A percentile compares a stretch with the other conserved stretches of the same genome.
Conservation (phyloP, 2,113 vertebrate genomes). For the Tapirus terrestris region DNA sequence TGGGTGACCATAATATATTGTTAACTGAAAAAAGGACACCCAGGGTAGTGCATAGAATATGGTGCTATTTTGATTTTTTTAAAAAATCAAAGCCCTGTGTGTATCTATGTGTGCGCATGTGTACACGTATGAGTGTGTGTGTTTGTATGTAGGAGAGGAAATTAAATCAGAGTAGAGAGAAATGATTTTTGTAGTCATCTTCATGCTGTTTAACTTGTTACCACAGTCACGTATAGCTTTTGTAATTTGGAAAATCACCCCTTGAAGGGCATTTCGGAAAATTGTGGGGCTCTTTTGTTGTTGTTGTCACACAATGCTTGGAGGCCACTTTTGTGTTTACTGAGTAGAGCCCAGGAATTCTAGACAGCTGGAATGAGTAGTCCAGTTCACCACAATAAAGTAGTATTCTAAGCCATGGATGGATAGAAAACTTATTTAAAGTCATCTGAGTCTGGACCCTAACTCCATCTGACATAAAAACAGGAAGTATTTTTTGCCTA, state of each 20-base stretch:
- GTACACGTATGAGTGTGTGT: not conserved
- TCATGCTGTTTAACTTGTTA: conserved; percentile 7
- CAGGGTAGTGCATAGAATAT: not conserved
- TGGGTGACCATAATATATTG: not conserved
- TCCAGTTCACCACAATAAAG: not conserved
- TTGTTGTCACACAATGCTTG: not conserved
- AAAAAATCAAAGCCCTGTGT: not conserved
- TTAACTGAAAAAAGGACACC: not conserved
- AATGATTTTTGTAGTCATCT: not conserved
- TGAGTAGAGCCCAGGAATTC: not conserved
- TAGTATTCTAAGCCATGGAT: not conserved
- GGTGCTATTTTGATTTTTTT: not conserved
- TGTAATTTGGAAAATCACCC: not conserved
- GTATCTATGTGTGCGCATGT: not conserved
- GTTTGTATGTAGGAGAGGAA: not conserved
- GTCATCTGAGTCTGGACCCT: not conserved
- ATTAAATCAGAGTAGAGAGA: conserved; percentile 5
- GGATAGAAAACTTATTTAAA: not conserved
- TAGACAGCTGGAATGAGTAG: not conserved
- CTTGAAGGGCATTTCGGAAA: not conserved
- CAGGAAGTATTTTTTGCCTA: not conserved
- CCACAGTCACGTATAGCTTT: not conserved
- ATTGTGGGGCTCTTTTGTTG: not conserved
- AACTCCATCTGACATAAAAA: not conserved
- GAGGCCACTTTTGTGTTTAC: not conserved